Evolutionary conservation across 2,113 vertebrate species (phyloP), one percentile per base, ranked within the genome.

Genomic region (Ptychochromis oligacanthus): DNA sequence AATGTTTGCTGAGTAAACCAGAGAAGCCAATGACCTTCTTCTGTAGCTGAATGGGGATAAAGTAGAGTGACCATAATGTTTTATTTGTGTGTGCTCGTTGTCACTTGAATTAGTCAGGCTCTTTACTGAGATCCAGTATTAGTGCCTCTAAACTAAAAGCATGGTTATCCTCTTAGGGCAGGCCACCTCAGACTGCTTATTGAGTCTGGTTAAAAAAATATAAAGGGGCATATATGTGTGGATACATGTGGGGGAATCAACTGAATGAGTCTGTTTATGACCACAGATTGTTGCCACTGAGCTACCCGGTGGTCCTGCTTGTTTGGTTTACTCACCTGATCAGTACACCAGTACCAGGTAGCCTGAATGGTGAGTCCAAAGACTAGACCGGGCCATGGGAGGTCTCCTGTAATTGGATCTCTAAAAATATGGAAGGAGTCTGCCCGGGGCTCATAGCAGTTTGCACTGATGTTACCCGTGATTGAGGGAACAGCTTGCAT

Each of bases 261-360:
- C 34, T 26, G 20, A 49, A 40, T 61, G 56, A 74, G 22, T 43
- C 22, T 36, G 18, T 75, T 84, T 79, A 83, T 79, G 57, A 34
- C 54, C 34, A 22, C 7, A 3, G 17, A 67, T 84, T 72, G n/a
- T 40, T 59, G 54, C 11, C 2, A 18, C 5, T 34, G 17, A 82
- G 56, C 55, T 43, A 17, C 65, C 18, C 38, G 43, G 26, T 38
- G 60, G 5, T 67, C 34, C 9, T 64, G 61, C 5, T 61, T 1
- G 3, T 40, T n/a, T 11, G 12, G 4, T 77, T 84, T 11, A 82
- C 90, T 82, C 95, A 99, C 98, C 98, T 99, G 98, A 62, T 99
- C 98, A 0, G 98, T 98, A 93, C 98, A 99, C 97, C 97, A 99
- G 90, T 99, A 99, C 98, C 98, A 99, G 74, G 93, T 10, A 28